Base-by-base conservation (phyloP, 2,888 invertebrate species). In the Mylabris sibirica region DNA sequence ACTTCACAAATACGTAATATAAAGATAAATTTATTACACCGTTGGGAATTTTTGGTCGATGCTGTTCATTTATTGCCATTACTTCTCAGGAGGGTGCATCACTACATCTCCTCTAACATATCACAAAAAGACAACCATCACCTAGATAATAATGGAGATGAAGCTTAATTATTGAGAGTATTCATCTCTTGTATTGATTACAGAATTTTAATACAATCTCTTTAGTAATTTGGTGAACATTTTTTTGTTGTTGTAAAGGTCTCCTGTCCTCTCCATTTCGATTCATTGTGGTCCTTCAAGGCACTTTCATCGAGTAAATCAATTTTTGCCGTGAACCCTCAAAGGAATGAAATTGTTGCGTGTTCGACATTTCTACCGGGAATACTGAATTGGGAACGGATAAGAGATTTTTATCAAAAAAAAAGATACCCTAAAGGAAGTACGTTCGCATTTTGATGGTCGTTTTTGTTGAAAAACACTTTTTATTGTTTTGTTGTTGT, bases 1-100 rank as follows among this genome's bases (percentile, higher is more conserved):
- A 64, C 59, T 6, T 38, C 17, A 59, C 64, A 64, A 64, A 64
- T 64, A 34, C 64, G 64, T 64, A 57, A 53, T 59, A 64, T 64
- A 64, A 64, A 64, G 35, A 64, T 64, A 64, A 64, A 64, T 64
- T 64, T 64, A 64, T 64, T 34, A 34, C 22, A 34, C 57, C 59
- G 17, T 34, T 34, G 59, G 64, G 64, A 64, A 59, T 64, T 64
- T 53, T 38, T 59, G 59, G 35, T 44, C 59, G 24, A 35, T 64
- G 64, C 59, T 17, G 64, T 59, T 64, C 64, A 64, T 59, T 64
- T 64, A 64, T 64, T 64, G 64, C 64, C 9, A 24, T 34, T 53
- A 64, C 59, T 59, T 59, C 41, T 38, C 63, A 49, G 30, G 64
- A 59, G 57, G 64, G 20, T 34, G 30, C 34, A 30, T 49, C 53